Base-by-base conservation (phyloP, 2,888 invertebrate genomes). In the Lochmaea capreae region DNA sequence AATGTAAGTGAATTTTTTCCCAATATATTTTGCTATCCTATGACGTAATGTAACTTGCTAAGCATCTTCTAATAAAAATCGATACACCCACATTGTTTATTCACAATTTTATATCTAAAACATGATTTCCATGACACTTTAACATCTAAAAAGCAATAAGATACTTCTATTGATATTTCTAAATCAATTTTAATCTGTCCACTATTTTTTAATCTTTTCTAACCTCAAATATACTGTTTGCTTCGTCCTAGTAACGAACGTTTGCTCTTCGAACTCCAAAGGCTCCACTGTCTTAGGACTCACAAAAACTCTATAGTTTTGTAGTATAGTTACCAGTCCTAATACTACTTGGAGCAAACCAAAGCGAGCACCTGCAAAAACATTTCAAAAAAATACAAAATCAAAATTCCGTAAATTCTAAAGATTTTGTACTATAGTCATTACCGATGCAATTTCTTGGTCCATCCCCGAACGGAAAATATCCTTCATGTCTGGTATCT, bases 401-500 rank as follows among this genome's bases (percentile, higher is more conserved):
- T 33, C 26, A 33, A 33, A 33, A 22, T 22, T 2, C 22, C 22
- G 22, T 22, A 22, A 22, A 22, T 22, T n/a, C n/a, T n/a, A n/a
- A n/a, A n/a, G n/a, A n/a, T n/a, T n/a, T n/a, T n/a, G n/a, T n/a
- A n/a, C n/a, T 22, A 22, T 22, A 22, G 26, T 67, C 16, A 42
- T 77, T 78, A 85, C 85, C 85, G 62, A 85, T 81, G 65, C 85
- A 85, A 52, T 79, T 79, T 54, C 84, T 79, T 1, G 84, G 85
- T 18, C 84, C 85, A 61, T 84, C 84, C 10, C 85, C 85, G 74
- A 85, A 85, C 0, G 85, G 84, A 54, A 84, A 61, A 77, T 80
- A 84, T 8, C 79, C 79, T 68, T 80, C 77, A 14, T 76, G 76
- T 2, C 77, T 74, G 67, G 83, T 83, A 52, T 83, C 83, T 68